These are phyloP conservation scores for Rhabdornis inornatus DNA, from an alignment of 2,113 vertebrate genomes.

Conservation along the genomic window DNA sequence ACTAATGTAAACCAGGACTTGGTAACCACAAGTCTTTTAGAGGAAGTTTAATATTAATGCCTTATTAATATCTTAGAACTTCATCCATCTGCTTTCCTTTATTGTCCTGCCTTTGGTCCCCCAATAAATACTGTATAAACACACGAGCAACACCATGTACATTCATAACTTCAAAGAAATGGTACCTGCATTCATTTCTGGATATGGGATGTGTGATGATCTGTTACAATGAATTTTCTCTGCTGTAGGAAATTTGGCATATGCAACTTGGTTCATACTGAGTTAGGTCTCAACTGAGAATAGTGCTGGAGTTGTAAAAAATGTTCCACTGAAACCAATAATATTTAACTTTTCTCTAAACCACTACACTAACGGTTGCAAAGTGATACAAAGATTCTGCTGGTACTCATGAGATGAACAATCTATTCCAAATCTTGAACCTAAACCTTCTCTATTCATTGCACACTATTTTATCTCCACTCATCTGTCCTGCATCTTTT, in stretches of 20 bases:
- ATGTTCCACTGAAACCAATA: background rate
- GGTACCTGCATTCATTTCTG: background rate
- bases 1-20: background rate
- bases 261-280: background rate
- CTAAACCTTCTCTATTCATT: background rate
- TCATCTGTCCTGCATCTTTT: background rate
- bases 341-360: background rate
- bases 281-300: background rate
- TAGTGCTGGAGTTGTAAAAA: background rate
- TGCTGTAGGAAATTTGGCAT: background rate
- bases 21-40: background rate
- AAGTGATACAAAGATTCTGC: background rate
- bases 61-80: background rate
- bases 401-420: background rate
- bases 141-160: background rate
- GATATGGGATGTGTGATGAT: background rate
- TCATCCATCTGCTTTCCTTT: background rate
- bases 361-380: fast-evolving
- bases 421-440: fast-evolving
- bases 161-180: background rate
- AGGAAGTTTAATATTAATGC: background rate
- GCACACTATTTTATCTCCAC: background rate
- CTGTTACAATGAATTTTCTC: background rate
- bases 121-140: background rate
- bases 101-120: background rate